phyloP scores from a whole-genome alignment of 2,888 invertebrate genomes.

The Agrotis exclamationis region DNA sequence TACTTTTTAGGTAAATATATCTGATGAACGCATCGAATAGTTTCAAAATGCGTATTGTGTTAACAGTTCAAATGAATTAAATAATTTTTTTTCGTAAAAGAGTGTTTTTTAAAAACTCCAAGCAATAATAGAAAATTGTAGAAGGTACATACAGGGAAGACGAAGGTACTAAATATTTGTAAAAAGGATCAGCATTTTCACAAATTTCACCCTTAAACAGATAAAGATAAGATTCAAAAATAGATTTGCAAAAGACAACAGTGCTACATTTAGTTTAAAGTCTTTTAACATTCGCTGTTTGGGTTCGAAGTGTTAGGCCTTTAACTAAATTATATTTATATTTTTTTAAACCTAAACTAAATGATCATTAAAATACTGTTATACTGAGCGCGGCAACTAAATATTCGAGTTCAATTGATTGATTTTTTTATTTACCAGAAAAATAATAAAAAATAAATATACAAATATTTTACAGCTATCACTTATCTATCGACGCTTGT shows the following conservation, averaged over 20 bases:
- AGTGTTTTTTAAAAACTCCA: conserved; percentile 18
- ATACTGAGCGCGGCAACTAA: conserved; percentile 11
- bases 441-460: neutral
- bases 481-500: conserved; percentile 3
- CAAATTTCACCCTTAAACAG: conserved; percentile 61
- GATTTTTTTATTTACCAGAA: conserved; percentile 11
- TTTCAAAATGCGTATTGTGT: conserved; percentile 3
- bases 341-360: conserved; percentile 18
- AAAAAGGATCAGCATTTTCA: conserved; percentile 16
- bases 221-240: conserved; percentile 73
- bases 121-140: conserved; percentile 43
- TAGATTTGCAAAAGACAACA: conserved; percentile 73
- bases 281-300: conserved; percentile 79
- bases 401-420: neutral
- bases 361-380: conserved; percentile 6
- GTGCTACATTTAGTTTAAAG: conserved; percentile 66
- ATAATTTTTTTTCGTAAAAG: conserved; percentile 14
- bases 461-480: conserved; percentile 17
- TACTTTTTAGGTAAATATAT: neutral
- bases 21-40: neutral
- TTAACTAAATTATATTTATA: conserved; percentile 33
- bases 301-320: conserved; percentile 62
- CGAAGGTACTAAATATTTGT: conserved; percentile 31
- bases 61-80: conserved; percentile 9
- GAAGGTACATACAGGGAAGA: conserved; percentile 57